These are phyloP conservation scores for Gryon sp. DNA, from an alignment of 1,140 invertebrate genomes.

Conservation along the genomic window DNA sequence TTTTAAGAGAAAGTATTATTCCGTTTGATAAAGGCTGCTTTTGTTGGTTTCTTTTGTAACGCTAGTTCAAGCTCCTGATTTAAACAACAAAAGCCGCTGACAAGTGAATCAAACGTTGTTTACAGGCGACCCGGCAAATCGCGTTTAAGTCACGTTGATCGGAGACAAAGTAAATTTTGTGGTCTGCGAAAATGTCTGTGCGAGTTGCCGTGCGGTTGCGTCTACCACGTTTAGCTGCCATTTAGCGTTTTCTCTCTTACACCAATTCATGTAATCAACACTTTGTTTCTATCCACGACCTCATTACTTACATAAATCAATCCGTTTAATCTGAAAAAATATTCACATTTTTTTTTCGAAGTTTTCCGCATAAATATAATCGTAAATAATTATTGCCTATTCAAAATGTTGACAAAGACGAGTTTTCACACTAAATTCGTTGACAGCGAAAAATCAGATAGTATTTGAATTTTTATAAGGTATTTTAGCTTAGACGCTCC, in stretches of 20 bases:
- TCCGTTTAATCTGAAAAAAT: no score
- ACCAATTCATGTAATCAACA: no score
- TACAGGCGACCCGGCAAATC: slow-evolving; percentile 32
- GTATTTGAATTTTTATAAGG: slow-evolving; percentile 52
- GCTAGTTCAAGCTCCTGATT: slow-evolving; percentile 9
- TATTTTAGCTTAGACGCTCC: slow-evolving; percentile 27
- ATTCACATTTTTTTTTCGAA: no score
- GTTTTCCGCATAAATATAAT: no score
- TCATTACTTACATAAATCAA: no score
- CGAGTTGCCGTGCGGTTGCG: slow-evolving; percentile 58
- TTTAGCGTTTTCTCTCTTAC: no score
- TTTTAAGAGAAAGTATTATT: slow-evolving; percentile 12
- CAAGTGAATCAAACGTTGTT: slow-evolving; percentile 50
- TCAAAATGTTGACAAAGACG: no score
- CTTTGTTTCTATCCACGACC: no score
- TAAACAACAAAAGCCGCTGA: slow-evolving; percentile 1
- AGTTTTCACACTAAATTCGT: slow-evolving; percentile 39
- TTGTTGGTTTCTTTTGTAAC: slow-evolving; percentile 18
- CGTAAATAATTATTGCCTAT: no score
- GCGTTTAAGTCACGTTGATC: slow-evolving; percentile 63
- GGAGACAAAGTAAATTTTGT: slow-evolving; percentile 71
- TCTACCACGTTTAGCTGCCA: no score
- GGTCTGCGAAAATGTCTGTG: slow-evolving; percentile 62
- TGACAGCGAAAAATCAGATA: slow-evolving; percentile 31
- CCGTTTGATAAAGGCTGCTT: neutral